Base-by-base conservation (phyloP, 2,797 vertebrate genomes). In the Parambassis ranga region DNA sequence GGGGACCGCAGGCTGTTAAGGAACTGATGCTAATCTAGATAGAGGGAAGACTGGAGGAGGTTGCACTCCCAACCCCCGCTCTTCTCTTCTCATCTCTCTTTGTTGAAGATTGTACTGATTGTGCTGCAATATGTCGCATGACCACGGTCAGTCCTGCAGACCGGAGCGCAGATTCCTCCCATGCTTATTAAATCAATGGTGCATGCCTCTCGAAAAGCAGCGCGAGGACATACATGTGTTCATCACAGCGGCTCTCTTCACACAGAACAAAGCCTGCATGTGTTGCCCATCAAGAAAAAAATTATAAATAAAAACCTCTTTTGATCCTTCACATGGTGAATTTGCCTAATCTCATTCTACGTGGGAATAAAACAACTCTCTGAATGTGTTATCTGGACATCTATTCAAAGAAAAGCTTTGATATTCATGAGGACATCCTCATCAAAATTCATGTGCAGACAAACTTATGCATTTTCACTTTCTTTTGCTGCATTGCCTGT, bases 41-140 rank as follows among this genome's bases (percentile, higher is more conserved):
- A 63, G 60, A 81, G 62, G 62, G 70, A 81, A 49, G 71, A 81
- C 76, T 73, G 16, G 65, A 51, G 16, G 65, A 51, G 67, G 67
- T 30, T 58, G 33, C 50, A 62, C 56, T 56, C n/a, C 26, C 39
- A 48, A 33, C 33, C 41, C 51, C 53, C 42, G 26, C 22, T 6
- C 47, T 42, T 55, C 19, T 53, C 24, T 41, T 52, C 49, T 38
- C 47, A 32, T 65, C 50, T 75, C 70, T 73, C 53, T 64, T 57
- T 74, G 67, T 73, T 84, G 70, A 76, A 84, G 77, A 89, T 83
- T 65, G 70, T 47, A 80, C 65, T 75, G 85, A 87, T 81, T 79
- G 82, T 89, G 85, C 79, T 90, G 89, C 89, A 91, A 87, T 89
- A 89, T 89, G 88, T 90, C 82, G 84, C 87, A 86, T 88, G 88